Percentiles rank a stretch among this genome's conserved stretches.
Evolutionary conservation across 2,888 invertebrate species (phyloP).

Genomic region (Fabriciana adippe): DNA sequence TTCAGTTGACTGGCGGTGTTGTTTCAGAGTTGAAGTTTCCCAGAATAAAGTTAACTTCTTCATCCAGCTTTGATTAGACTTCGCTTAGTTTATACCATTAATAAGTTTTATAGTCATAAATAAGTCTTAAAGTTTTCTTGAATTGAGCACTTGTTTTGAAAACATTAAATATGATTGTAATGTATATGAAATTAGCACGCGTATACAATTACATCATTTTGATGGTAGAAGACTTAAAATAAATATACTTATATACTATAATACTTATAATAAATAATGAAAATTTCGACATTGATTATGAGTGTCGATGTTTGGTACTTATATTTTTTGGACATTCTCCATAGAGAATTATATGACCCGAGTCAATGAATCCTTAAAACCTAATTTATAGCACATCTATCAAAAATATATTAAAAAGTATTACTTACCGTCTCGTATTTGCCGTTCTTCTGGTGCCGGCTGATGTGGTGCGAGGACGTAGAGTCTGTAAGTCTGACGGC

Average conservation of each 20-base stretch:
- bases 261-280: neutral
- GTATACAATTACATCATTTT: no score
- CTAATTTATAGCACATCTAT: constrained; percentile 12
- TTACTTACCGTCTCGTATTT: constrained; percentile 69
- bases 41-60: constrained; percentile 6
- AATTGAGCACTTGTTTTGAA: neutral
- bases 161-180: neutral
- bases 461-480: constrained; percentile 70
- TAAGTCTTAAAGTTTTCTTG: neutral
- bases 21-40: constrained; percentile 7
- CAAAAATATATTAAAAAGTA: neutral
- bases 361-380: neutral
- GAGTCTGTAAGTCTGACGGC: constrained; percentile 60
- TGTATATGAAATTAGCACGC: no score
- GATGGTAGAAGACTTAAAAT: no score
- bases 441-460: constrained; percentile 75
- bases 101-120: neutral
- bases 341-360: neutral
- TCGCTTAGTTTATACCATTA: constrained; percentile 8
- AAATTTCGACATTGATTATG: neutral
- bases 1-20: neutral
- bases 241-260: no score
- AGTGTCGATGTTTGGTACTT: no score
- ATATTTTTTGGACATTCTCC: neutral
- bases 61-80: neutral